Percentiles rank a stretch among this genome's conserved stretches.
Evolutionary conservation across 2,888 invertebrate species (phyloP).

Genomic region (Clitarchus hookeri): DNA sequence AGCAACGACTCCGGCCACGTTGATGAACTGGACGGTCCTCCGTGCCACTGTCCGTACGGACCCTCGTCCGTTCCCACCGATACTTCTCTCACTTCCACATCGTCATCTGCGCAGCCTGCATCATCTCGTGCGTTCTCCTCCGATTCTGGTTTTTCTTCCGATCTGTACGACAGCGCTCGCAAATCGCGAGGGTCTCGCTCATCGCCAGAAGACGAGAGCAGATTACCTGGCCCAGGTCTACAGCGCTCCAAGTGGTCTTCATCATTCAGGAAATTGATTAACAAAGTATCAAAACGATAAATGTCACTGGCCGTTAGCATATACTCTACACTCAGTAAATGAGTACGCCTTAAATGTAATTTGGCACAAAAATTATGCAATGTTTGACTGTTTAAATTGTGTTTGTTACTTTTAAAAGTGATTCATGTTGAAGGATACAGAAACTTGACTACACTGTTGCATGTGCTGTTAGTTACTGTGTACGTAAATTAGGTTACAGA

Average conservation of each 20-base stretch:
- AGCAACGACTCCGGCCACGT: conserved; percentile 49
- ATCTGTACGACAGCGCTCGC: conserved; percentile 52
- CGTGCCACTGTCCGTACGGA: conserved; percentile 49
- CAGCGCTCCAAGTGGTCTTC: conserved; percentile 65
- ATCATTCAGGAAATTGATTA: conserved; percentile 62
- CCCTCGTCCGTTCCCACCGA: conserved; percentile 39
- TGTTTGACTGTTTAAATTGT: background rate
- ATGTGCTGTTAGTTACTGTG: no score
- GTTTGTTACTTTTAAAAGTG: background rate
- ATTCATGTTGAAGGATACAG: background rate
- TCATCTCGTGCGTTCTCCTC: conserved; percentile 56
- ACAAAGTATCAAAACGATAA: conserved; percentile 44
- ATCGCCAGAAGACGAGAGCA: conserved; percentile 48
- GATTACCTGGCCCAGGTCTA: conserved; percentile 45
- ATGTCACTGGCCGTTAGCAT: background rate
- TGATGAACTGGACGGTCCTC: conserved; percentile 50
- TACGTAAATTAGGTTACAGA: no score
- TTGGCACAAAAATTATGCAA: background rate
- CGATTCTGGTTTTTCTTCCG: conserved; percentile 60
- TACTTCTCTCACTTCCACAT: conserved; percentile 42
- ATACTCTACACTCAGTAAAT: background rate
- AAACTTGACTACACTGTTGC: background rate
- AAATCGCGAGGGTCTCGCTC: conserved; percentile 49
- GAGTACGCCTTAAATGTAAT: background rate
- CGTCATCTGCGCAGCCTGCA: conserved; percentile 49